Evolutionary conservation across 2,888 invertebrate species (phyloP).

Genomic region (Xanthorhoe designata): DNA sequence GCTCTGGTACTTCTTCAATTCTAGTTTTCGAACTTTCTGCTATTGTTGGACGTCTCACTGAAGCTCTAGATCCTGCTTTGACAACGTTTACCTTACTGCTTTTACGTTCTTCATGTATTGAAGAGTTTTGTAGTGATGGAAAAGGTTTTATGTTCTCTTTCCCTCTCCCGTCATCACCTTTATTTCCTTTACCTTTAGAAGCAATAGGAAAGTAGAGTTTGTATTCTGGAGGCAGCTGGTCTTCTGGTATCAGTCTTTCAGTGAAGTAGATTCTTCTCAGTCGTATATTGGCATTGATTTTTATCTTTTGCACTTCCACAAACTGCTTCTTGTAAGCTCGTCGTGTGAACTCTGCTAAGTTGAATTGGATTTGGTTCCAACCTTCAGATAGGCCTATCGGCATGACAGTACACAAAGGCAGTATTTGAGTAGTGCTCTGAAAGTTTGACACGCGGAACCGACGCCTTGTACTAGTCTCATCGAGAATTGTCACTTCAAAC

Average conservation of each 20-base stretch:
- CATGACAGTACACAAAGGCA: constrained; percentile 97
- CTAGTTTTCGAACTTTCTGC: constrained; percentile 6
- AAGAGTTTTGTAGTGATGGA: constrained; percentile 6
- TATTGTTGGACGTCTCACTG: constrained; percentile 23
- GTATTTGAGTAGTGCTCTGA: constrained; percentile 90
- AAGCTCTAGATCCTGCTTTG: constrained; percentile 46
- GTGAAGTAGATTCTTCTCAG: constrained; percentile 97
- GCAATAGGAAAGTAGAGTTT: constrained; percentile 90
- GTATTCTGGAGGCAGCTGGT: constrained; percentile 96
- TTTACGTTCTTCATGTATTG: constrained; percentile 32
- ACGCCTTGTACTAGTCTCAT: constrained; percentile 95
- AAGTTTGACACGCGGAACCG: constrained; percentile 98
- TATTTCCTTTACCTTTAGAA: constrained; percentile 63
- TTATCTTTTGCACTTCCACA: constrained; percentile 94
- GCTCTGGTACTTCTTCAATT: constrained; percentile 12
- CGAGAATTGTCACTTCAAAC: constrained; percentile 93
- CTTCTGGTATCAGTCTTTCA: constrained; percentile 94
- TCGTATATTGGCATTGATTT: constrained; percentile 98
- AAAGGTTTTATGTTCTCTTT: constrained; percentile 41
- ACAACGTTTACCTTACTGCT: constrained; percentile 40
- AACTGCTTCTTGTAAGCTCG: constrained; percentile 98
- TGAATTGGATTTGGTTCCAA: constrained; percentile 97
- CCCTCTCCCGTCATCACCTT: constrained; percentile 24
- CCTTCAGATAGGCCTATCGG: constrained; percentile 96
- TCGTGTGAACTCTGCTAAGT: constrained; percentile 97